These are phyloP conservation scores for Monodelphis domestica DNA, from an alignment of 2,797 vertebrate species.

Conservation along the genomic window DNA sequence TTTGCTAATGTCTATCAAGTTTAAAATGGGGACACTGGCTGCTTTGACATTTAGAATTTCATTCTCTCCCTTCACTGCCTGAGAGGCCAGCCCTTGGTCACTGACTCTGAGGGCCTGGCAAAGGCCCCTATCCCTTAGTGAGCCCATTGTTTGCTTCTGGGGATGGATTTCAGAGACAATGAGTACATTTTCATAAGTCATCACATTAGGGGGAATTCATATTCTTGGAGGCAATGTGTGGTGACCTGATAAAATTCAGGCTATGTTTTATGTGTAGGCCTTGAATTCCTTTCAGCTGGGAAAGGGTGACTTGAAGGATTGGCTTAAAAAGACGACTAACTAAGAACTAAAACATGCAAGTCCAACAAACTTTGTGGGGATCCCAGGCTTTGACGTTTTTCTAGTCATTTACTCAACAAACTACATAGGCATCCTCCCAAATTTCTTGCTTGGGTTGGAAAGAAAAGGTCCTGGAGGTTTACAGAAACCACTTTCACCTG, in stretches of 20 bases:
- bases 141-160: neutral
- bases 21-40: slow-evolving; percentile 56
- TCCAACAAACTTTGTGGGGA: neutral
- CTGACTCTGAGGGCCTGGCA: neutral
- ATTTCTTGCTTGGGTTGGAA: slow-evolving; percentile 7
- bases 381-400: neutral
- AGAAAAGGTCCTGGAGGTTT: slow-evolving; percentile 38
- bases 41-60: slow-evolving; percentile 52
- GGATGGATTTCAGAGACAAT: neutral
- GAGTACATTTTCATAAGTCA: slow-evolving; percentile 22
- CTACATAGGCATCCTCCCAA: neutral
- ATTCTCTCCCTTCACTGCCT: neutral
- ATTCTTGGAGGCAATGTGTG: slow-evolving; percentile 19
- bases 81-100: neutral
- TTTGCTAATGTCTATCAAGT: slow-evolving; percentile 64
- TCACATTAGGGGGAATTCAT: neutral
- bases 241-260: neutral
- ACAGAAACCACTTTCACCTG: slow-evolving; percentile 24
- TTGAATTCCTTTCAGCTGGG: slow-evolving; percentile 17
- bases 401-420: neutral
- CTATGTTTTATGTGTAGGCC: slow-evolving; percentile 9
- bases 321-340: neutral
- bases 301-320: neutral
- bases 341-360: neutral
- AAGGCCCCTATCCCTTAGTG: neutral